Conservation (phyloP, 2,113 vertebrate genomes). For the Aramus guarauna region DNA sequence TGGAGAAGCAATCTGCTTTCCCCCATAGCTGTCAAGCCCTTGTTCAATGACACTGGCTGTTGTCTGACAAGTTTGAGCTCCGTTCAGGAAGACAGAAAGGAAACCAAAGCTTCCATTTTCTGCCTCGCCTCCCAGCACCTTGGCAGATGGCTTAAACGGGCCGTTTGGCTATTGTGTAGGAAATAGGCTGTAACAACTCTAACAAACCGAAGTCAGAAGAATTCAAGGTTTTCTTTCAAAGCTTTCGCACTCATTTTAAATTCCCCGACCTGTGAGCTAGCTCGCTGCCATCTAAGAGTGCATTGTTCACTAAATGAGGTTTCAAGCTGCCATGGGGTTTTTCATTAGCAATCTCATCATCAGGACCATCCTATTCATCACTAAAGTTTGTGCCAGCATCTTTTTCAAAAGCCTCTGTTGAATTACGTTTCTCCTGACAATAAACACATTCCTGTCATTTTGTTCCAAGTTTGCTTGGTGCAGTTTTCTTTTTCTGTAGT, state of each 20-base stretch:
- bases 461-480: not conserved
- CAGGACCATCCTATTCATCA: not conserved
- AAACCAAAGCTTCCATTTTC: not conserved
- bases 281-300: not conserved
- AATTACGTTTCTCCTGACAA: not conserved
- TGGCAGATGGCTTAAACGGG: not conserved
- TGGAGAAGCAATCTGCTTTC: not conserved
- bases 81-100: not conserved
- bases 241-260: not conserved
- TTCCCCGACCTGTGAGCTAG: not conserved
- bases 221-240: not conserved
- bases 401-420: not conserved
- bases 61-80: not conserved
- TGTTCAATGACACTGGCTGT: not conserved
- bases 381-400: not conserved
- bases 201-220: not conserved
- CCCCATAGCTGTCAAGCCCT: not conserved
- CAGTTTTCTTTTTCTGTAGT: not conserved
- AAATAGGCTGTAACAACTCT: not conserved
- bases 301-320: not conserved
- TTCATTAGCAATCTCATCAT: not conserved
- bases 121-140: not conserved
- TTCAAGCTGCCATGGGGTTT: not conserved
- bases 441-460: not conserved
- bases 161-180: not conserved